A percentile compares a stretch with the other conserved stretches of the same genome.
These are phyloP conservation scores for Danio kyathit DNA, from an alignment of 2,797 vertebrate genomes.

Conservation along the genomic window DNA sequence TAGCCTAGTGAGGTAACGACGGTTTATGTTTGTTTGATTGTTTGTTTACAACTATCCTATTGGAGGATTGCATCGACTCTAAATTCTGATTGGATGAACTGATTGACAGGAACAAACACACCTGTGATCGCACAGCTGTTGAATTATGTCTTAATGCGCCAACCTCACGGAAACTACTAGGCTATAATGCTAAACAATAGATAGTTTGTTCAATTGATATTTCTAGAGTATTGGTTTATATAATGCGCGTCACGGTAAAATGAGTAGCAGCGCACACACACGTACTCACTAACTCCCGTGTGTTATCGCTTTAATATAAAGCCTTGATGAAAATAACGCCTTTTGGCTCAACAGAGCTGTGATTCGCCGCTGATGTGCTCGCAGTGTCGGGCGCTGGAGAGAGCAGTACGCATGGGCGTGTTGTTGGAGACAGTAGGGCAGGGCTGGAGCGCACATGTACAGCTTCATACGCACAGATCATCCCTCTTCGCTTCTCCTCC, in stretches of 20 bases:
- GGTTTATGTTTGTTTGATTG: no score
- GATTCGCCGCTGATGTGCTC: neutral
- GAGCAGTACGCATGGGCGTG: slow-evolving; percentile 47
- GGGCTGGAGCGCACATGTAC: slow-evolving; percentile 46
- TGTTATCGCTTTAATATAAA: neutral
- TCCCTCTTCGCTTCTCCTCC: neutral
- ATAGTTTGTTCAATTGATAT: no score
- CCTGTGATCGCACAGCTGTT: neutral
- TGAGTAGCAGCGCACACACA: neutral
- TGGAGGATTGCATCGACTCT: neutral
- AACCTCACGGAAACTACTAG: no score
- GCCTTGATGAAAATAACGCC: neutral
- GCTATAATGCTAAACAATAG: no score
- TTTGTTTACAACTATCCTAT: no score
- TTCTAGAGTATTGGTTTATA: no score
- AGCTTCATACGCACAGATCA: neutral
- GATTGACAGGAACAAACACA: neutral
- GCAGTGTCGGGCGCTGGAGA: neutral
- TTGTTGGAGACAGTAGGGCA: slow-evolving; percentile 22
- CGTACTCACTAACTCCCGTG: neutral
- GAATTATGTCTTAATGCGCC: no score
- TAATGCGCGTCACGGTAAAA: neutral
- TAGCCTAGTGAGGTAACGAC: no score
- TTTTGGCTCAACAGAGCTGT: neutral
- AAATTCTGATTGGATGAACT: slow-evolving; percentile 10